Evolutionary conservation across 2,113 vertebrate species (phyloP), one percentile per base, ranked within the genome.

Genomic region (Austrofundulus limnaeus): DNA sequence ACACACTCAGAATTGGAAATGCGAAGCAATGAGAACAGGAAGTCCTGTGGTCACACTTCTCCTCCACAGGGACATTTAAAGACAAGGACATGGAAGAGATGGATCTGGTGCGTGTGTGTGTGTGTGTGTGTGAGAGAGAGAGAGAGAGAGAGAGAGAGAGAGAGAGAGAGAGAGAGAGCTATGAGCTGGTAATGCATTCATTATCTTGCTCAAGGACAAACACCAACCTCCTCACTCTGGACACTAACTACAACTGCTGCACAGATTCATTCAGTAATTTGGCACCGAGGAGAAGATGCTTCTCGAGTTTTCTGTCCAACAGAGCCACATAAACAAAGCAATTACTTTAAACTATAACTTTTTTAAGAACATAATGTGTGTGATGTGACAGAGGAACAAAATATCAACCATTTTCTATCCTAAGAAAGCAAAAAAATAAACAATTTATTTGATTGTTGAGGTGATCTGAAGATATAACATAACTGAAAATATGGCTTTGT

Each of bases 191-290:
- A n/a, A 20, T 46, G 49, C 54, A 79, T 84, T 82, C 72, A 82
- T 84, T 81, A 81, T 75, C 84, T 83, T 3, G 17, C 66, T 84
- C 77, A 88, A 88, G 84, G 84, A 75, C 86, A 85, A 63, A 69
- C 56, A 64, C n/a, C 28, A 66, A 55, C 60, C 31, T 48, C 74
- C 67, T 67, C 48, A 48, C 41, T 79, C 61, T 48, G 65, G 58
- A 65, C 56, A 70, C 38, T 72, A n/a, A 73, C 64, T 59, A 77
- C 72, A 53, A 60, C 42, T 57, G 42, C 49, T 72, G 60, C 50
- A 55, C 55, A 11, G 37, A 82, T 80, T 69, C 81, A 82, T 71
- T 85, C 78, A 79, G 28, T 70, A 50, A 61, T 59, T 56, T 59
- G 65, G 58, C 1, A 12, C 21, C 20, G 19, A 19, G 43, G 50